Evolutionary conservation across 2,888 invertebrate genomes (phyloP).

Genomic region (Phalera bucephala): DNA sequence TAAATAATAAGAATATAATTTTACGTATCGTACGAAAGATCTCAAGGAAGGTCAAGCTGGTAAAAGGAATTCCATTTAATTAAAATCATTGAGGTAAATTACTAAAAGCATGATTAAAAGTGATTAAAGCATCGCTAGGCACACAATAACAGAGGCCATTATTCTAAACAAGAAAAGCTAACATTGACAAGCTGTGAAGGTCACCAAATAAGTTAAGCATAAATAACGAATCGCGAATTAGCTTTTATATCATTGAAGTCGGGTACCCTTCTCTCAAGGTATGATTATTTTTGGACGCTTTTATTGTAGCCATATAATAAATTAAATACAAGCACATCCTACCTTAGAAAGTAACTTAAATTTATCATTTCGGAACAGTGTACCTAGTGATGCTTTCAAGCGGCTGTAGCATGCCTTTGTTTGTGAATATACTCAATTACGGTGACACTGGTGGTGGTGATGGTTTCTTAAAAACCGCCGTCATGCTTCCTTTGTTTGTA

Average conservation of each 20-base stretch:
- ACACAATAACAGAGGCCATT: slow-evolving; percentile 31
- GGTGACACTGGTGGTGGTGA: no score
- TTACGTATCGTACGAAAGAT: neutral
- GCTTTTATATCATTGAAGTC: slow-evolving; percentile 8
- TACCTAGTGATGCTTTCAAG: no score
- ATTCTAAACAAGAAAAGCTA: slow-evolving; percentile 44
- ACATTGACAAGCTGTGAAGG: slow-evolving; percentile 44
- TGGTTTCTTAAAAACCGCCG: no score
- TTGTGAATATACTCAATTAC: no score
- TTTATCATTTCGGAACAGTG: no score
- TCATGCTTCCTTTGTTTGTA: no score
- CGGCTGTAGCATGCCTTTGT: no score
- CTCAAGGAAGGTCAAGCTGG: slow-evolving; percentile 7
- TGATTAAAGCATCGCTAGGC: slow-evolving; percentile 11
- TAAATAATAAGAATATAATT: neutral
- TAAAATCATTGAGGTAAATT: slow-evolving; percentile 6
- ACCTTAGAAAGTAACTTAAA: no score
- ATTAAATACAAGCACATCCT: no score
- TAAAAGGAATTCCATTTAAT: slow-evolving; percentile 8
- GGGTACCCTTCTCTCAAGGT: neutral
- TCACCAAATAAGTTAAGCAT: slow-evolving; percentile 33
- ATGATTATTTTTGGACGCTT: neutral
- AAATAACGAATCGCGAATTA: slow-evolving; percentile 24
- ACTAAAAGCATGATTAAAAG: slow-evolving; percentile 9
- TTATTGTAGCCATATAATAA: neutral